Percentiles rank a stretch among this genome's conserved stretches.
Conservation (phyloP, 2,888 invertebrate genomes). For the Harmothoe impar region DNA sequence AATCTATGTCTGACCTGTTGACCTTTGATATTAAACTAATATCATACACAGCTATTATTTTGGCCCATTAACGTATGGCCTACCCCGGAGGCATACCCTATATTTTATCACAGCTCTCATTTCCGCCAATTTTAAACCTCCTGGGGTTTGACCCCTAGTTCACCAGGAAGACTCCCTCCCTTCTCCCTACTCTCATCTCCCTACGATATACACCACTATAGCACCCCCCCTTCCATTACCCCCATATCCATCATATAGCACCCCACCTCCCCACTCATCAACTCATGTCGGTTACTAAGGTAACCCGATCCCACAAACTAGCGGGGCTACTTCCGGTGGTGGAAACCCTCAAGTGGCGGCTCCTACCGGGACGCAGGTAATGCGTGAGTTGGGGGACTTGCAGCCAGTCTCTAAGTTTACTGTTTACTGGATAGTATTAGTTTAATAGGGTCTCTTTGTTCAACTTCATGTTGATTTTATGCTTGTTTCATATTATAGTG, state of each 20-base stretch:
- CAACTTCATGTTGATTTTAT: neutral
- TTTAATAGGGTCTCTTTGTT: neutral
- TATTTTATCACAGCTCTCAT: no score
- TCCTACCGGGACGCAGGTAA: neutral
- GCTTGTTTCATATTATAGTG: no score
- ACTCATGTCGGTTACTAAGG: conserved; percentile 9
- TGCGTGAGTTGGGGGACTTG: neutral
- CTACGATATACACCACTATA: no score
- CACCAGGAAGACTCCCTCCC: no score
- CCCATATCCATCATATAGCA: neutral
- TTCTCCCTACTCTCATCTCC: no score
- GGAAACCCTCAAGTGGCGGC: conserved; percentile 11
- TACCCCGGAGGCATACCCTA: no score
- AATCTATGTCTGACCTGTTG: no score
- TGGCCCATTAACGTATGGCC: no score
- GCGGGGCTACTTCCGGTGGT: conserved; percentile 45
- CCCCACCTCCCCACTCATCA: conserved; percentile 25
- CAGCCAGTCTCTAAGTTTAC: neutral
- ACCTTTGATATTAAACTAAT: no score
- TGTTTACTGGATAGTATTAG: neutral
- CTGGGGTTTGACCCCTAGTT: no score
- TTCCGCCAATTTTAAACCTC: no score
- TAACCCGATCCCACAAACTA: conserved; percentile 39
- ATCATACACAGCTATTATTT: no score
- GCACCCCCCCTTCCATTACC: neutral